Evolutionary conservation across 2,797 vertebrate species (phyloP).

Genomic region (Molossus molossus): DNA sequence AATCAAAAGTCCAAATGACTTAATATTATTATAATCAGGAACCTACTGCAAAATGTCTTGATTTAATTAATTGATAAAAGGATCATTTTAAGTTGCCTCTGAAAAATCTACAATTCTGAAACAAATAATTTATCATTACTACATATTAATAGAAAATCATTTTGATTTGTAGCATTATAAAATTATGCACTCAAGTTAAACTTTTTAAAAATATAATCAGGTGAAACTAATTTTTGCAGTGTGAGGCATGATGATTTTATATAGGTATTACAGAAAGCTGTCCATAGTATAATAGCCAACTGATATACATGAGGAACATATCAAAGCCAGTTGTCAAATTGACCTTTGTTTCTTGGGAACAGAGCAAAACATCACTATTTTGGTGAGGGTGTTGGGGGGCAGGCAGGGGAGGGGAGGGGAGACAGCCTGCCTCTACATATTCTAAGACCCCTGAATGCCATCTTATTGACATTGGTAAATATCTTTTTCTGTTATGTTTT

Average conservation of each 20-base stretch:
- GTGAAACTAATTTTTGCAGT: neutral
- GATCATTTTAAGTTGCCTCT: neutral
- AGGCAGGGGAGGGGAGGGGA: neutral
- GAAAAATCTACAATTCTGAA: conserved; percentile 10
- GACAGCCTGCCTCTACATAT: neutral
- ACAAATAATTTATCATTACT: conserved; percentile 38
- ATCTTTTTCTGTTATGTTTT: neutral
- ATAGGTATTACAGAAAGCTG: neutral
- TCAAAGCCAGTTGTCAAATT: neutral
- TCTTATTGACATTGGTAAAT: neutral
- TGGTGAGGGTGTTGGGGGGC: neutral
- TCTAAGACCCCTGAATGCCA: neutral
- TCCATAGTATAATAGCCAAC: neutral
- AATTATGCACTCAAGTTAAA: neutral
- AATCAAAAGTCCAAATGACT: conserved; percentile 50
- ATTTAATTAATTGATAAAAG: conserved; percentile 69
- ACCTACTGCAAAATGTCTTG: conserved; percentile 11
- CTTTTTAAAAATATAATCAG: neutral
- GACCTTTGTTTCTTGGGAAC: neutral
- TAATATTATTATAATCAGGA: neutral
- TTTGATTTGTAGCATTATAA: conserved; percentile 61
- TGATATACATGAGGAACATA: neutral
- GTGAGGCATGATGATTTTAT: neutral
- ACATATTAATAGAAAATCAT: conserved; percentile 8
- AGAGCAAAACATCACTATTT: neutral